phyloP scores from a whole-genome alignment of 2,797 vertebrate species.

The Pipistrellus nathusii region DNA sequence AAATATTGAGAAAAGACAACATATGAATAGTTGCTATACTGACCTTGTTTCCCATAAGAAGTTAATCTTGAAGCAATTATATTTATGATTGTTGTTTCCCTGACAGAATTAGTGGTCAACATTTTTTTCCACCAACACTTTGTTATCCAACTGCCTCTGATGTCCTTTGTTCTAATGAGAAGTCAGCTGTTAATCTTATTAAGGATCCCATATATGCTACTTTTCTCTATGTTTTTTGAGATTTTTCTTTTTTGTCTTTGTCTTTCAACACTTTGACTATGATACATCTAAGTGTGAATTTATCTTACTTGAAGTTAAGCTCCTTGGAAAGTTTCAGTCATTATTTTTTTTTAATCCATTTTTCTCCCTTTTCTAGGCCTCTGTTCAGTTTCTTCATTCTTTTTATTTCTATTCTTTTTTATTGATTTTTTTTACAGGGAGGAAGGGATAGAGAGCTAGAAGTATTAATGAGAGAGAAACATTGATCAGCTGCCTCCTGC shows the following conservation, averaged over 20 bases:
- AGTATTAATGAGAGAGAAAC: no score
- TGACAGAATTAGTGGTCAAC: background rate
- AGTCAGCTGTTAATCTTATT: background rate
- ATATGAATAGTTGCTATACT: background rate
- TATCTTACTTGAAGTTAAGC: constrained; percentile 7
- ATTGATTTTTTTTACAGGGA: no score
- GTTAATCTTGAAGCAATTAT: background rate
- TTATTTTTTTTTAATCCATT: constrained; percentile 34
- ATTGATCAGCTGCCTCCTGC: no score
- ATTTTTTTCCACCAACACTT: background rate
- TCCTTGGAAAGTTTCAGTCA: constrained; percentile 34
- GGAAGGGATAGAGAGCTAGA: no score
- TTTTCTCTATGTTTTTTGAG: constrained; percentile 45
- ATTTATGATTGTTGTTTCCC: background rate
- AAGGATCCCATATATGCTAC: background rate
- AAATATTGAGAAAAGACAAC: background rate
- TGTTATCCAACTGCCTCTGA: background rate
- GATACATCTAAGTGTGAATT: background rate
- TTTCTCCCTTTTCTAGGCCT: constrained; percentile 27
- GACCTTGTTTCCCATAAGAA: background rate
- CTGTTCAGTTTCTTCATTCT: constrained; percentile 8
- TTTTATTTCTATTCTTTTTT: background rate
- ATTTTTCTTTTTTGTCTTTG: constrained; percentile 9
- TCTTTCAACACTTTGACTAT: constrained; percentile 34
- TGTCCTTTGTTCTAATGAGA: background rate